Evolutionary conservation across 2,113 vertebrate species (phyloP).

Genomic region (Poeciliopsis occidentalis): DNA sequence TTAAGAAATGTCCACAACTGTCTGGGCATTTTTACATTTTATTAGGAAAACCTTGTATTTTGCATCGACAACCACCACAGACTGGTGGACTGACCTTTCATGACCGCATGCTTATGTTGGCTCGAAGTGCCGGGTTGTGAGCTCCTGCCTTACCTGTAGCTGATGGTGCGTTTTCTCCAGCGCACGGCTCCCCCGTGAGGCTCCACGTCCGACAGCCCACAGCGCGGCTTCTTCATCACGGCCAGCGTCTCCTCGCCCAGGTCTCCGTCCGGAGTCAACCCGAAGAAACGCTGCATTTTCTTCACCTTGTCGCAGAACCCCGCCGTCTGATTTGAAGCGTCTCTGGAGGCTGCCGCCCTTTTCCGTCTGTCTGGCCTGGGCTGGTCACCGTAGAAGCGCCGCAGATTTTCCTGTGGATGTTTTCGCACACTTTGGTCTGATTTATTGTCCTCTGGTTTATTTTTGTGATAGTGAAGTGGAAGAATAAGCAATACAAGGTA

Average conservation of each 20-base stretch:
- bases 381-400: slow-evolving; percentile 58
- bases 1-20: too few species aligned
- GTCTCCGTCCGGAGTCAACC: slow-evolving; percentile 62
- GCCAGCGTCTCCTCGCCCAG: slow-evolving; percentile 58
- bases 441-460: too few species aligned
- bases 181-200: slow-evolving; percentile 35
- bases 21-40: too few species aligned
- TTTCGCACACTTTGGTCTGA: too few species aligned
- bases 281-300: slow-evolving; percentile 70
- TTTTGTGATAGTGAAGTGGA: too few species aligned
- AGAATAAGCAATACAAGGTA: too few species aligned
- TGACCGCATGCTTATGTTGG: background rate
- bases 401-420: slow-evolving; percentile 59
- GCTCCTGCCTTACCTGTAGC: slow-evolving; percentile 62
- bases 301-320: slow-evolving; percentile 40
- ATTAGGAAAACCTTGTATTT: too few species aligned
- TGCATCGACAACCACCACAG: too few species aligned
- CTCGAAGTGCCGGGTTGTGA: background rate
- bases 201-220: slow-evolving; percentile 73
- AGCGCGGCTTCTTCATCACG: slow-evolving; percentile 67
- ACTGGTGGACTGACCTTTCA: too few species aligned
- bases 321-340: background rate
- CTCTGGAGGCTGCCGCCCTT: slow-evolving; percentile 9
- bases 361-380: slow-evolving; percentile 30
- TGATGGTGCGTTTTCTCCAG: slow-evolving; percentile 64